A percentile compares a stretch with the other conserved stretches of the same genome.
Evolutionary conservation across 2,888 invertebrate species (phyloP).

Genomic region (Limnephilus marmoratus): DNA sequence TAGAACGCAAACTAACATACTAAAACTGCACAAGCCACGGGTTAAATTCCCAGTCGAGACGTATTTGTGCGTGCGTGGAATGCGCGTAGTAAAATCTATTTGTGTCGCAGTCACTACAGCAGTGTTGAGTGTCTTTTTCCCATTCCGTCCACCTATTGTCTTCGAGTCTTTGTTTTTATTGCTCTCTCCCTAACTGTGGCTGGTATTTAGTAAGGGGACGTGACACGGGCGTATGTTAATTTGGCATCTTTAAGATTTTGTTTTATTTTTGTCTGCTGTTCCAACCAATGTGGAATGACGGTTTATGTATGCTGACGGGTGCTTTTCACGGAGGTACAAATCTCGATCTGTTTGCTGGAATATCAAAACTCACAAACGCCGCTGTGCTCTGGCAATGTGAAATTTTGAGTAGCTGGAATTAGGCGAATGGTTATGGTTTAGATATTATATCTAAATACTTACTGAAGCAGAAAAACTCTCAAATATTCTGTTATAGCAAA

Average conservation of each 20-base stretch:
- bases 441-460: too few relatives aligned
- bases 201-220: slow-evolving; percentile 39
- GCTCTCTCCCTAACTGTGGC: background rate
- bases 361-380: background rate
- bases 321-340: background rate
- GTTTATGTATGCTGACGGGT: background rate
- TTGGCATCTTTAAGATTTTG: slow-evolving; percentile 33
- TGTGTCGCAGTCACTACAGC: background rate
- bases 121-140: background rate
- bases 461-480: too few relatives aligned
- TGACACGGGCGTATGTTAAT: slow-evolving; percentile 38
- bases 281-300: background rate
- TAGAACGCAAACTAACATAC: background rate
- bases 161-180: background rate
- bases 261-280: slow-evolving; percentile 29
- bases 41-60: slow-evolving; percentile 26
- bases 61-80: slow-evolving; percentile 28
- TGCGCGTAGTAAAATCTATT: slow-evolving; percentile 41
- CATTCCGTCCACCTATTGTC: background rate
- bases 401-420: too few relatives aligned
- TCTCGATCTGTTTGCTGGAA: background rate
- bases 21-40: background rate
- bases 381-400: too few relatives aligned
- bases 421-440: too few relatives aligned
- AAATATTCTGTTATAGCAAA: too few relatives aligned